A percentile compares a stretch with the other conserved stretches of the same genome.
Conservation (phyloP, 2,113 vertebrate species). For the Notechis scutatus region DNA sequence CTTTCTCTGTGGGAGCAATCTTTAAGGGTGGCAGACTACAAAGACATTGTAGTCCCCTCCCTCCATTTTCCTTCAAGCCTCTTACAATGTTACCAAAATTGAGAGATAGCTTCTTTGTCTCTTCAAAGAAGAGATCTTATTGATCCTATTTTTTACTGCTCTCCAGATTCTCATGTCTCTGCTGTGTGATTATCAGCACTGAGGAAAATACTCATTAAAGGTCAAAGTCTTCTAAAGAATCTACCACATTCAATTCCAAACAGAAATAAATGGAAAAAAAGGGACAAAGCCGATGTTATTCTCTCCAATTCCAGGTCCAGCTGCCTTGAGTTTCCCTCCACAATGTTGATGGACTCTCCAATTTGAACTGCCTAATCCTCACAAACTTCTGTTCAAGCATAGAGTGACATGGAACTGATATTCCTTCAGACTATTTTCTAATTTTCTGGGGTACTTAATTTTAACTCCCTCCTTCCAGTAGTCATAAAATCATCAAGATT, state of each 20-base stretch:
- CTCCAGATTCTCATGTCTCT: background rate
- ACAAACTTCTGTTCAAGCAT: background rate
- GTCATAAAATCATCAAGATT: background rate
- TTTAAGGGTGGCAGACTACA: background rate
- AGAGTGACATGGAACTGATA: background rate
- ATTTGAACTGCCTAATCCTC: background rate
- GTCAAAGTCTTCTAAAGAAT: background rate
- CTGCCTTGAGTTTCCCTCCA: background rate
- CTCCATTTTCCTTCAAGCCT: background rate
- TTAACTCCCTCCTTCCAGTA: background rate
- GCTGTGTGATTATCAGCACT: background rate
- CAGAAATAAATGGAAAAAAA: background rate
- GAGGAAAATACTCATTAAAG: background rate
- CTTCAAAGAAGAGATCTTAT: background rate
- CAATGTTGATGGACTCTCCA: background rate
- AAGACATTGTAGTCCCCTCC: background rate
- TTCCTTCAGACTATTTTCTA: background rate
- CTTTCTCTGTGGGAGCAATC: background rate
- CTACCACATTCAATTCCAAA: background rate
- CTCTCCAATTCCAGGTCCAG: background rate
- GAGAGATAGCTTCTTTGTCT: background rate
- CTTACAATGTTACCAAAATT: background rate
- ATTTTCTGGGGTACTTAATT: background rate
- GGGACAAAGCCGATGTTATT: background rate
- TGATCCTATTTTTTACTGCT: background rate